phyloP scores from a whole-genome alignment of 2,113 vertebrate genomes.

The Strigops habroptila region DNA sequence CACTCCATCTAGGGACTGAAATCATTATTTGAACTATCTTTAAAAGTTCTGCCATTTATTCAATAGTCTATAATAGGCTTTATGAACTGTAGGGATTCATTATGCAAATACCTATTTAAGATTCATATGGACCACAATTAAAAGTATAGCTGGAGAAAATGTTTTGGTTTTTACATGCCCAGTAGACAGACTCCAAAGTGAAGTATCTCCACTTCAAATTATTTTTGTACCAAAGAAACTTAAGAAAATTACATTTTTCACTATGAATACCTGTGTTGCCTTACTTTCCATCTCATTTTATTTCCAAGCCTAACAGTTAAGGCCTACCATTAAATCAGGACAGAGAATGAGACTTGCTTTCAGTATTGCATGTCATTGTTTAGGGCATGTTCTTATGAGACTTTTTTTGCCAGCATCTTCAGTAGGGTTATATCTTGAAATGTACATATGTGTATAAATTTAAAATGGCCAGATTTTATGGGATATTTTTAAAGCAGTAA shows the following conservation, averaged over 20 bases:
- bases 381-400: neutral
- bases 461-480: neutral
- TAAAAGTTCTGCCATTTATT: neutral
- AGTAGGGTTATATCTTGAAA: neutral
- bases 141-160: neutral
- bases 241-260: neutral
- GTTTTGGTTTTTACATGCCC: neutral
- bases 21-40: neutral
- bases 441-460: neutral
- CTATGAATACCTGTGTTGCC: neutral
- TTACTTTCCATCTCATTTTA: neutral
- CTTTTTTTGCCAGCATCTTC: neutral
- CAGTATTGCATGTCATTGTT: neutral
- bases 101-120: neutral
- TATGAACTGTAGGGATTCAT: neutral
- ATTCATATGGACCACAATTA: neutral
- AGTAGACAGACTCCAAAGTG: neutral
- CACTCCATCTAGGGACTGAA: neutral
- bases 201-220: neutral
- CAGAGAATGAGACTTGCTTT: neutral
- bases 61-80: neutral
- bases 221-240: neutral
- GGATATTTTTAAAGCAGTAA: neutral
- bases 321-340: neutral
- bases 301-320: neutral